Conservation (phyloP, 2,888 invertebrate species). For the Mycalesis mineus region DNA sequence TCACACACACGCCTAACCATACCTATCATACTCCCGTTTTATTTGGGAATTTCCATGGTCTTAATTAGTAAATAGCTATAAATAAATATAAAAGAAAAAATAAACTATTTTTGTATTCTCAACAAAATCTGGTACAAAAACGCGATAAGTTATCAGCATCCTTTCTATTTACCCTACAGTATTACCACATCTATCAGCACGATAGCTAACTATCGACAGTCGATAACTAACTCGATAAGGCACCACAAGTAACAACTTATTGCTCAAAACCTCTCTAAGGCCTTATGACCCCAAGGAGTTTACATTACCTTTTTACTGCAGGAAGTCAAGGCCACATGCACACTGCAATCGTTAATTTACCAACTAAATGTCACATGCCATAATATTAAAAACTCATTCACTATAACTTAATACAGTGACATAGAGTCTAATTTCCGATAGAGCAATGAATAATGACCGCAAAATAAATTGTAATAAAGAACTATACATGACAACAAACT, state of each 20-base stretch:
- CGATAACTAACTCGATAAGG: background rate
- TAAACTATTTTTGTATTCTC: too few species aligned
- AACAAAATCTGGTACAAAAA: background rate
- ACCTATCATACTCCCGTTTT: too few species aligned
- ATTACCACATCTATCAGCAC: background rate
- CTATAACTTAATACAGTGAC: background rate
- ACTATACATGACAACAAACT: slow-evolving; percentile 23
- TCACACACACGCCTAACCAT: too few species aligned
- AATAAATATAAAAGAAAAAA: too few species aligned
- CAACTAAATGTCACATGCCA: background rate
- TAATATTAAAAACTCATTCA: background rate
- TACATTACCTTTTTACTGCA: slow-evolving; percentile 12
- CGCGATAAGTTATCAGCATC: background rate
- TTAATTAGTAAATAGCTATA: too few species aligned
- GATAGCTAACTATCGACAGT: background rate
- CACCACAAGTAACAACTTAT: background rate
- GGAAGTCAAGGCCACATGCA: slow-evolving; percentile 20
- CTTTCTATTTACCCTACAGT: background rate
- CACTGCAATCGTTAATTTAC: background rate
- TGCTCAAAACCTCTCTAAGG: background rate
- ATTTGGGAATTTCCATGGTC: too few species aligned
- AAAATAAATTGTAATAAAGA: slow-evolving; percentile 8
- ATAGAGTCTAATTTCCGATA: slow-evolving; percentile 3
- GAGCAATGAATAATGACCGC: background rate
- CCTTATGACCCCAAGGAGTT: background rate